Percentiles rank a stretch among this genome's conserved stretches.
Conservation (phyloP, 2,888 invertebrate species). For the Dendrolimus houi region DNA sequence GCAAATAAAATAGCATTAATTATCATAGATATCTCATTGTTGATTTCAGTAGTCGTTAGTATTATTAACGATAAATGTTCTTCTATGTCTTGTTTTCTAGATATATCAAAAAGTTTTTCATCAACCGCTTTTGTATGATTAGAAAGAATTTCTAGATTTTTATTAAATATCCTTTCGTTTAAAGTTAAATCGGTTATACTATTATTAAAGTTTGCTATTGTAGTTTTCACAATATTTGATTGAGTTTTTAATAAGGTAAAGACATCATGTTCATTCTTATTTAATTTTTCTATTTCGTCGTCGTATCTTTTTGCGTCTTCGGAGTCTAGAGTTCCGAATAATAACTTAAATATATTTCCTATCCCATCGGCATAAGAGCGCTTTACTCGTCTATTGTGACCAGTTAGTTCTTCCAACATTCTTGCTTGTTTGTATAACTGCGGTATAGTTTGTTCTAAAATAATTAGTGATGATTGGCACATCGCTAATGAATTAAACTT, state of each 20-base stretch:
- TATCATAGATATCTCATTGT: not conserved
- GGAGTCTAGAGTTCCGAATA: not conserved
- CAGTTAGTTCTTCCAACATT: not conserved
- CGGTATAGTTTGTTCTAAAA: not conserved
- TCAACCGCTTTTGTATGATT: not conserved
- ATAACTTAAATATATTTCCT: not conserved
- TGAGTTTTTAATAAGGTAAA: not conserved
- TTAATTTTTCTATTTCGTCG: not conserved
- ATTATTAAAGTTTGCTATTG: not conserved
- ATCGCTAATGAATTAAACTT: not conserved
- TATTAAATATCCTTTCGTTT: not conserved
- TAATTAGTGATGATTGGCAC: not conserved
- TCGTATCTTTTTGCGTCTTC: not conserved
- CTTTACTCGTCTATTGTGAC: not conserved
- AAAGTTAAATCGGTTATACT: not conserved
- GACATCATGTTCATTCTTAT: not conserved
- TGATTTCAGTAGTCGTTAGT: not conserved
- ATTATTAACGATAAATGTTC: not conserved
- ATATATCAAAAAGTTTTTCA: not conserved
- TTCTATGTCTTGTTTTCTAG: not conserved
- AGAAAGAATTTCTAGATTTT: not conserved
- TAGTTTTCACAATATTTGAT: not conserved
- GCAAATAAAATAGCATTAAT: not conserved
- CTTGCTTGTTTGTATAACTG: not conserved
- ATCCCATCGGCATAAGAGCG: not conserved